Evolutionary conservation across 2,888 invertebrate genomes (phyloP).

Genomic region (Sinodicranocentrus sp.): DNA sequence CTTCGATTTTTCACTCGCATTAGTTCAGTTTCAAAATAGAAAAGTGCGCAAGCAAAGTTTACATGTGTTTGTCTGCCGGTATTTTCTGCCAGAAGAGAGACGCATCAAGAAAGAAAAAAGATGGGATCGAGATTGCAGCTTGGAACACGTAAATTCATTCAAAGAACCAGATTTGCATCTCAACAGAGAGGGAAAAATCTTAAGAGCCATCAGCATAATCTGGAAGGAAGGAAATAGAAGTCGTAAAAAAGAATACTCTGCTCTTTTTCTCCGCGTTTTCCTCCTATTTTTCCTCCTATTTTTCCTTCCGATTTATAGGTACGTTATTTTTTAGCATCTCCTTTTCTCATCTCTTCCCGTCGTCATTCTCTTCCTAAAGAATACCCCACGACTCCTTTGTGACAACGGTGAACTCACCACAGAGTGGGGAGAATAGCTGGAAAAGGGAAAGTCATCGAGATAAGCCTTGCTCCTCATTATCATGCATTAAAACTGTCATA

Average conservation of each 20-base stretch:
- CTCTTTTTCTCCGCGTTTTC: too few relatives aligned
- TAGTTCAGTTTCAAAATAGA: background rate
- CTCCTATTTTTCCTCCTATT: constrained; percentile 10
- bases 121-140: constrained; percentile 21
- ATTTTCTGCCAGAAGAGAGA: background rate
- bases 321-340: constrained; percentile 24
- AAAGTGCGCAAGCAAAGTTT: background rate
- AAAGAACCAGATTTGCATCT: constrained; percentile 42
- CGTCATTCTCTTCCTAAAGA: background rate
- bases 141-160: constrained; percentile 44
- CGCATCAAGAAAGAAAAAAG: background rate
- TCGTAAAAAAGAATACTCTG: constrained; percentile 22
- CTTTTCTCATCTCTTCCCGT: constrained; percentile 36
- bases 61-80: constrained; percentile 5
- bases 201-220: constrained; percentile 49
- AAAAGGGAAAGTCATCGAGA: constrained; percentile 38
- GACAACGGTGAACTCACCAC: constrained; percentile 21
- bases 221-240: constrained; percentile 27
- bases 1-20: background rate
- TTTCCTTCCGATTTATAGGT: constrained; percentile 39
- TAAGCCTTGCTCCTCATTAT: constrained; percentile 56
- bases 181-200: constrained; percentile 35
- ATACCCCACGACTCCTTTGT: background rate
- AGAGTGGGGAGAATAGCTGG: constrained; percentile 3
- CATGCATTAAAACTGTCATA: constrained; percentile 64